These are phyloP conservation scores for Machimus rusticus DNA, from an alignment of 2,888 invertebrate genomes.

Conservation along the genomic window DNA sequence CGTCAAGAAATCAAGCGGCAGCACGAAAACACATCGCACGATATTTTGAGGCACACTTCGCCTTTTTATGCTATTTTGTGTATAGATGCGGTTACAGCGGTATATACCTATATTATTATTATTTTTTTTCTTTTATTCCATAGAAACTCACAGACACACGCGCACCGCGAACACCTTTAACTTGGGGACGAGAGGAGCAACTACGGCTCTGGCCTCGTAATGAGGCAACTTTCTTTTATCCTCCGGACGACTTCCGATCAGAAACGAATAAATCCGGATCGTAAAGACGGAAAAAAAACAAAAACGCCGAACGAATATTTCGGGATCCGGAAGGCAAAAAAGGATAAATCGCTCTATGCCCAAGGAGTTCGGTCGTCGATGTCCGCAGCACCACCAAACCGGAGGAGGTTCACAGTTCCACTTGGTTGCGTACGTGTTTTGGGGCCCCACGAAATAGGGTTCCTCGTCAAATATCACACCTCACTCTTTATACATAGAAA, in stretches of 20 bases:
- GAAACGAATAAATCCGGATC: conserved; percentile 21
- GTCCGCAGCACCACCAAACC: neutral
- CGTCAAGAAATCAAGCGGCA: conserved; percentile 37
- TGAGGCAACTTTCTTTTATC: conserved; percentile 8
- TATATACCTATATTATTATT: neutral
- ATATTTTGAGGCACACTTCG: conserved; percentile 25
- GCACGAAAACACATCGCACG: conserved; percentile 39
- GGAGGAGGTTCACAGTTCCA: conserved; percentile 9
- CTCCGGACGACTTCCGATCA: neutral
- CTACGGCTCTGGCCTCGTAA: neutral
- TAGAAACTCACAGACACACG: conserved; percentile 27
- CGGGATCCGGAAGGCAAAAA: neutral
- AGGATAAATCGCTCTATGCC: neutral
- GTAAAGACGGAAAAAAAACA: neutral
- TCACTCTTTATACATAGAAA: neutral
- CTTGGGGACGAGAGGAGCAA: neutral
- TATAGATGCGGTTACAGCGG: neutral
- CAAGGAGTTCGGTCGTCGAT: neutral
- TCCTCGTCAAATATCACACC: neutral
- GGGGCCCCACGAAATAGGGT: neutral
- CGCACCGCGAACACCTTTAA: conserved; percentile 22
- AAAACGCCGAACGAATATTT: neutral
- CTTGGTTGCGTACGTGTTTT: neutral
- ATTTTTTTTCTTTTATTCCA: neutral
- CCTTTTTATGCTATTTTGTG: neutral